Evolutionary conservation across 2,797 vertebrate genomes (phyloP).

Genomic region (Mergus octosetaceus): DNA sequence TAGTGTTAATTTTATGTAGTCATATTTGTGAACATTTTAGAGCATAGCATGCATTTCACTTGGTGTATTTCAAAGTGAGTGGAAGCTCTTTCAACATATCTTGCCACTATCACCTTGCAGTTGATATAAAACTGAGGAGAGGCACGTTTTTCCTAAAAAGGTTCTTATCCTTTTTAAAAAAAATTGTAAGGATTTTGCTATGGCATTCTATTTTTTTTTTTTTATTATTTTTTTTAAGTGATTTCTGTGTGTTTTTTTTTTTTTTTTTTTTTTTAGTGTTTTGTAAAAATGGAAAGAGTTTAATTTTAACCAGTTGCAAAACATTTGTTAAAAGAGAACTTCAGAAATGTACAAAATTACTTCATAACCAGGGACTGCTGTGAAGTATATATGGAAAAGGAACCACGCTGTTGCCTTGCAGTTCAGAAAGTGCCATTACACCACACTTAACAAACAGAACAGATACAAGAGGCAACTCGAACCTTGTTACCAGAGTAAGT

Average conservation of each 20-base stretch:
- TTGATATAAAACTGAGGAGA: not conserved
- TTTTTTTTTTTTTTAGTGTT: not conserved
- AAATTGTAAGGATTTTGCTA: not conserved
- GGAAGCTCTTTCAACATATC: not conserved
- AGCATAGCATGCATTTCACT: not conserved
- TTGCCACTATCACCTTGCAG: not conserved
- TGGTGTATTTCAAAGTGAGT: not conserved
- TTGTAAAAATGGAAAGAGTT: not conserved
- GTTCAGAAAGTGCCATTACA: slow-evolving; percentile 5
- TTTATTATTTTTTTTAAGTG: not conserved
- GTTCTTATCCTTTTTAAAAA: not conserved
- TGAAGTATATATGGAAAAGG: not conserved
- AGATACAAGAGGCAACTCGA: slow-evolving; percentile 2
- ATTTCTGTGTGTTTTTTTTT: not conserved
- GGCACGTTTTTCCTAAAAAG: not conserved
- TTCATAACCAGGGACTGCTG: not conserved
- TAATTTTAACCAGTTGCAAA: slow-evolving; percentile 3
- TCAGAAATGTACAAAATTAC: not conserved
- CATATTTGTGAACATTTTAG: not conserved
- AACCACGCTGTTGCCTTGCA: not conserved
- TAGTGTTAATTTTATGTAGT: slow-evolving; percentile 14
- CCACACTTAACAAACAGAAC: not conserved
- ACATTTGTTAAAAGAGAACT: not conserved
- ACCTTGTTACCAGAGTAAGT: not conserved
- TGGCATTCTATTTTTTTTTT: not conserved